These are phyloP conservation scores for Sycobia sp. DNA, from an alignment of 1,140 invertebrate genomes.

Conservation along the genomic window DNA sequence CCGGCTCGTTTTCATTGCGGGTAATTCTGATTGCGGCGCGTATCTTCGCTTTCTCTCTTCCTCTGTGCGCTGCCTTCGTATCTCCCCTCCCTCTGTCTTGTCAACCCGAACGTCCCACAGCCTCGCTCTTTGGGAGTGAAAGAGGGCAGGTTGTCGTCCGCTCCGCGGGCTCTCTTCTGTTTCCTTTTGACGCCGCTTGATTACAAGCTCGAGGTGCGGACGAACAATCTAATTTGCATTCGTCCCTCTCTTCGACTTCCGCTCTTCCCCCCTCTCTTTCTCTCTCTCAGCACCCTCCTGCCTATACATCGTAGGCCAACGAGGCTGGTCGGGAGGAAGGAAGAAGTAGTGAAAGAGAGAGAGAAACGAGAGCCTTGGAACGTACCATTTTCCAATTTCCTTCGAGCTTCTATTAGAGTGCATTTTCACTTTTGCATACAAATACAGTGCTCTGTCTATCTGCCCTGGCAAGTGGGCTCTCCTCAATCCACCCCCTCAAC, in stretches of 20 bases:
- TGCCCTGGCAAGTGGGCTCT: no score
- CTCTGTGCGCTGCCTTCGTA: not conserved
- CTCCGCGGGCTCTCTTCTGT: slow-evolving; percentile 26
- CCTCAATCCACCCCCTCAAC: no score
- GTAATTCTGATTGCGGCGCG: slow-evolving; percentile 26
- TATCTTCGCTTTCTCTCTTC: not conserved
- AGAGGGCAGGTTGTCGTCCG: no score
- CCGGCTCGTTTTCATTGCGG: slow-evolving; percentile 21
- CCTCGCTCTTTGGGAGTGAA: no score
- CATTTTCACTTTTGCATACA: slow-evolving; percentile 34
- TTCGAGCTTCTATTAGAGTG: slow-evolving; percentile 18
- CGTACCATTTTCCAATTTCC: slow-evolving; percentile 33
- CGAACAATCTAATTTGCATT: slow-evolving; percentile 37
- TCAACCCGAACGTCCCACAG: no score
- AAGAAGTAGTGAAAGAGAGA: slow-evolving; percentile 5
- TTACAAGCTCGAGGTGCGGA: slow-evolving; percentile 35
- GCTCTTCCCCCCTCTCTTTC: no score
- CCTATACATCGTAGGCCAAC: no score
- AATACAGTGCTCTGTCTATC: no score
- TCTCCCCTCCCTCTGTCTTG: not conserved
- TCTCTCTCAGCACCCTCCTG: no score
- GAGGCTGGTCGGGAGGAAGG: no score
- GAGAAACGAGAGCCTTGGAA: slow-evolving; percentile 18
- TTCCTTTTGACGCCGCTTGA: slow-evolving; percentile 33
- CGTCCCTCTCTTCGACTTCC: slow-evolving; percentile 30